phyloP scores from a whole-genome alignment of 2,888 invertebrate species.

The Omphaloscelis lunosa region DNA sequence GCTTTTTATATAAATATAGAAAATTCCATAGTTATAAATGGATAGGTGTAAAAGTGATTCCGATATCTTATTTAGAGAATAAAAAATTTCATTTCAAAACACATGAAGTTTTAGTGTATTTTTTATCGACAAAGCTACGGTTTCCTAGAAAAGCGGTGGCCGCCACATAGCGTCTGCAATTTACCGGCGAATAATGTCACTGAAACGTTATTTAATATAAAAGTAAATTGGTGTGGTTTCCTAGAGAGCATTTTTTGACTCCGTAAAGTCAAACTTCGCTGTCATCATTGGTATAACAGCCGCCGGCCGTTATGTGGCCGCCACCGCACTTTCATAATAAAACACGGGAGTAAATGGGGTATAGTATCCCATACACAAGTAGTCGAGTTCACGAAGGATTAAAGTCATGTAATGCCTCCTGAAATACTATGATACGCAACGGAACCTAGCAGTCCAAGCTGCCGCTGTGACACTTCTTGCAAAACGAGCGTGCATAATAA shows the following conservation, averaged over 20 bases:
- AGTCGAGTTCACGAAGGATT: neutral
- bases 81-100: neutral
- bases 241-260: too few species aligned
- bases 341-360: neutral
- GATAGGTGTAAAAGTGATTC: too few species aligned
- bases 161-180: neutral
- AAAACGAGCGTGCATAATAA: neutral
- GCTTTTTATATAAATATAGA: neutral
- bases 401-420: neutral
- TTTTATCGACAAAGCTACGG: neutral
- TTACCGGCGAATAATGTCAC: neutral
- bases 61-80: too few species aligned
- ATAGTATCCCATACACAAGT: neutral
- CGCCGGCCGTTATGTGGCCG: too few species aligned
- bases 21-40: neutral
- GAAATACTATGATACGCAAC: neutral
- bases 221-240: neutral
- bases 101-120: neutral
- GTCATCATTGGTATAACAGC: too few species aligned
- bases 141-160: neutral
- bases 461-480: neutral
- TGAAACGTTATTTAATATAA: neutral
- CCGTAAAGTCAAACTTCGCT: too few species aligned
- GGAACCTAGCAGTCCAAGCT: neutral
- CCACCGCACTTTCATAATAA: neutral